Base-by-base conservation (phyloP, 92 coral and sea anemone species). In the Actinernus sp. region DNA sequence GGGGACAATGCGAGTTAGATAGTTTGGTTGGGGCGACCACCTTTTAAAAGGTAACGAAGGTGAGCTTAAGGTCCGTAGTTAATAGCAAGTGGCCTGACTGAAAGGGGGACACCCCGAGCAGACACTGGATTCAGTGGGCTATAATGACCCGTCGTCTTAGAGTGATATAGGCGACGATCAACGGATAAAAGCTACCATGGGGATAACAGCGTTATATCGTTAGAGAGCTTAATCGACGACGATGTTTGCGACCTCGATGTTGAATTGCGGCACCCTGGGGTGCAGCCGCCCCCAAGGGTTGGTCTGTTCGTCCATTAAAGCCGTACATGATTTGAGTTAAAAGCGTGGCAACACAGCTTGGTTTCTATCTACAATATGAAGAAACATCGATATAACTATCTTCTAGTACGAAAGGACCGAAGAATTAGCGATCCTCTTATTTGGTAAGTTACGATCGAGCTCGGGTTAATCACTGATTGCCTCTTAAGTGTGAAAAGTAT, bases 1-100 rank as follows among this genome's bases (percentile, higher is more conserved):
- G 63, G 81, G 82, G 74, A 59, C 44, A 55, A n/a, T 74, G 89
- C 78, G 73, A 84, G 91, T 74, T 49, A 73, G 96, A 74, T 85
- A 89, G 96, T 89, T 89, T 89, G 81, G 91, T 89, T 89, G 96
- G 96, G 96, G 96, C 96, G 88, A 89, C 77, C 84, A 77, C 91
- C 83, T 84, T 84, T 79, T 78, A 89, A 73, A 84, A 74, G 75
- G 91, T 88, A 88, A 88, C 90, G 87, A 88, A 88, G 86, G 90
- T 69, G 91, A 52, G 79, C 95, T 72, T 86, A 86, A 86, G 92
- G 87, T 81, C 74, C 68, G 68, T 58, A 73, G 54, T 86, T 81
- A 79, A 74, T 79, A 61, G 57, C 81, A 32, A 31, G 78, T 49
- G 69, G 87, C 80, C 87, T 86, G 87, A 87, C 88, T 75, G 93